Base-by-base conservation (phyloP, 2,113 vertebrate species). In the Aplodontia rufa region DNA sequence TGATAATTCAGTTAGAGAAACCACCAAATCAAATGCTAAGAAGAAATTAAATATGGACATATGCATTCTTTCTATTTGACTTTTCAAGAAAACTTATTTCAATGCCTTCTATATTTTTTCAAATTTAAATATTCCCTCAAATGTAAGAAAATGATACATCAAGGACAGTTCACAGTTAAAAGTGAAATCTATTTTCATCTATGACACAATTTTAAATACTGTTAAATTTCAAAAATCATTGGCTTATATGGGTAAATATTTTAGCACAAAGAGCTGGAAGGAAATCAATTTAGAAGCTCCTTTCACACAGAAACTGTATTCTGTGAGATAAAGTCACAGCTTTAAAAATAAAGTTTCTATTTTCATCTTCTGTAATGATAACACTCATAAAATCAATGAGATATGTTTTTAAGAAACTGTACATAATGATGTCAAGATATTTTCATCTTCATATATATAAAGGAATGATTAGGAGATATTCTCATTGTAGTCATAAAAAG, bases 291-390 rank as follows among this genome's bases (percentile, higher is more conserved):
- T 79, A 80, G 72, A 96, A 82, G 14, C 53, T 71, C 10, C 22
- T 78, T 72, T 78, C 45, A 79, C 47, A 95, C 3, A 88, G 30
- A 91, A 58, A 6, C 26, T 71, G 20, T 22, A 62, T 90, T 96
- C 8, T 87, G 35, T 80, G 19, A 60, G 26, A 93, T 28, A n/a
- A 26, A 74, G 14, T 86, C 3, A 82, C 20, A 83, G 6, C 8
- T 69, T 95, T 80, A 87, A 96, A 92, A 95, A 86, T 71, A 92
- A 74, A 62, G 20, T 80, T 40, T 76, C 13, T 66, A 68, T 60
- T 94, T 92, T 90, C 30, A 80, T 28, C 12, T 53, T 72, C n/a
- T 90, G 13, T 13, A 90, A 87, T 79, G 20, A 62, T 17, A 26
- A 84, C 7, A 79, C 5, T 86, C 26, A 87, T 22, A 51, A 88